These are phyloP conservation scores for Tortrix viridana DNA, from an alignment of 2,888 invertebrate species.

Conservation along the genomic window DNA sequence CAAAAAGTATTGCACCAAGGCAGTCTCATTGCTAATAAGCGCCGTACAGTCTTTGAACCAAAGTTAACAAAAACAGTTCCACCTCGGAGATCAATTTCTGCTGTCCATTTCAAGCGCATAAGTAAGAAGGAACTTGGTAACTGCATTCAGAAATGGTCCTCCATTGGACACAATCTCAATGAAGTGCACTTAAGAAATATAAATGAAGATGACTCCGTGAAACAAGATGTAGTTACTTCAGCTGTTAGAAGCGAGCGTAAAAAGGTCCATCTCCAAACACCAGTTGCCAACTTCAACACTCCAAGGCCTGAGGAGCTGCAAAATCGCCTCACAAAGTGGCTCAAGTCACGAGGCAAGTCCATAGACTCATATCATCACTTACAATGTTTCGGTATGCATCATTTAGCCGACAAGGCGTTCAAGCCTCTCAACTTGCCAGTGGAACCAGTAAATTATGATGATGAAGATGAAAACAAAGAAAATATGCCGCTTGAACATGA, in stretches of 20 bases:
- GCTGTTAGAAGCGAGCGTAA: constrained; percentile 75
- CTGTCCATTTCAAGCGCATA: constrained; percentile 75
- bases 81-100: constrained; percentile 74
- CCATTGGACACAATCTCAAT: constrained; percentile 70
- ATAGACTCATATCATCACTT: constrained; percentile 78
- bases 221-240: constrained; percentile 60
- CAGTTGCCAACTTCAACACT: constrained; percentile 64
- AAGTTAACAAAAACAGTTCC: constrained; percentile 46
- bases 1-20: constrained; percentile 60
- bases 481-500: constrained; percentile 74
- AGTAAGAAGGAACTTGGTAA: constrained; percentile 63
- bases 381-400: constrained; percentile 79
- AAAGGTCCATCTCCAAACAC: constrained; percentile 72
- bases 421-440: constrained; percentile 46
- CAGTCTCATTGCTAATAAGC: constrained; percentile 55
- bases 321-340: constrained; percentile 75
- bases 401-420: constrained; percentile 47
- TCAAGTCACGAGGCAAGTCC: constrained; percentile 78
- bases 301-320: constrained; percentile 72
- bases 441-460: constrained; percentile 53
- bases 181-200: constrained; percentile 57
- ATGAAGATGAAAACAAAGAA: constrained; percentile 79
- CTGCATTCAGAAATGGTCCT: constrained; percentile 74
- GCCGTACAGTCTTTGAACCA: constrained; percentile 57
- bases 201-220: constrained; percentile 61